A percentile compares a stretch with the other conserved stretches of the same genome.
Evolutionary conservation across 2,113 vertebrate genomes (phyloP).

Genomic region (Grammomys dolichurus): DNA sequence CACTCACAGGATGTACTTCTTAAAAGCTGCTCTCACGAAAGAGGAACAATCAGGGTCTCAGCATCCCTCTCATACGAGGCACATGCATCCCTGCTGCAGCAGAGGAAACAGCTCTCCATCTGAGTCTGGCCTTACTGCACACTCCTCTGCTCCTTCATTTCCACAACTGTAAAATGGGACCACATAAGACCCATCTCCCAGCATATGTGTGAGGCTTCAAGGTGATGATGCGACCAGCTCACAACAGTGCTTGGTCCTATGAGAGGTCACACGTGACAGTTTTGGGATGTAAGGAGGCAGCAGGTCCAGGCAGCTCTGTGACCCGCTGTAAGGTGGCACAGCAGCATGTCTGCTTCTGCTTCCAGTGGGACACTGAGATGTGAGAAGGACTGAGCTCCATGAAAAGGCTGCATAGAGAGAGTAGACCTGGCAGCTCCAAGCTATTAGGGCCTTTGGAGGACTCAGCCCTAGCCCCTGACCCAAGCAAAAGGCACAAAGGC

Average conservation of each 20-base stretch:
- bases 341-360: accelerated
- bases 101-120: neutral
- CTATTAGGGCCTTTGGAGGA: accelerated
- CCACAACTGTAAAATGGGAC: neutral
- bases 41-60: neutral
- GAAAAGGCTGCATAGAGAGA: accelerated
- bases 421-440: neutral
- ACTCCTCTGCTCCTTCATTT: neutral
- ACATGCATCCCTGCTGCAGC: accelerated
- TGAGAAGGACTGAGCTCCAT: neutral
- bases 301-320: neutral
- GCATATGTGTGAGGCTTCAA: neutral
- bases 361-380: accelerated
- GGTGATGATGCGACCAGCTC: neutral
- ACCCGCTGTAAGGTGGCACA: neutral
- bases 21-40: neutral
- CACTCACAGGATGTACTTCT: neutral
- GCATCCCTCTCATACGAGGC: accelerated
- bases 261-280: accelerated
- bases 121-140: neutral
- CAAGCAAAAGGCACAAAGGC: neutral
- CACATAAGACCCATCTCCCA: neutral
- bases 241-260: accelerated
- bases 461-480: neutral
- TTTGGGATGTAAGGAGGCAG: accelerated